Evolutionary conservation across 2,113 vertebrate genomes (phyloP).

Genomic region (Bombycilla garrulus): DNA sequence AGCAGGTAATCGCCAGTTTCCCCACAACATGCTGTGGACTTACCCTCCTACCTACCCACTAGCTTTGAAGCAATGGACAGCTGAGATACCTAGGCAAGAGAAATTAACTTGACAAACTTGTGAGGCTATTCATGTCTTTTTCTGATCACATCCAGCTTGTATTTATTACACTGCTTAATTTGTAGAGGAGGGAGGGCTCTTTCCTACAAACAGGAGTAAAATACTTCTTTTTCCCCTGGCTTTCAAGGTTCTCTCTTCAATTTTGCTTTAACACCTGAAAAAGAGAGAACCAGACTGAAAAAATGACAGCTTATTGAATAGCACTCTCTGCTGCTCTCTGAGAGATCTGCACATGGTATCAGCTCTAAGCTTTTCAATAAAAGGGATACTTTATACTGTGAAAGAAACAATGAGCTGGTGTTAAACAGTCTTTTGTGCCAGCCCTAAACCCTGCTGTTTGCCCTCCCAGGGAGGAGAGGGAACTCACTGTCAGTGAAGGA

Average conservation of each 20-base stretch:
- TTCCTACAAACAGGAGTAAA: background rate
- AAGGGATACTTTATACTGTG: rapidly evolving
- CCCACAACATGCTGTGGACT: rapidly evolving
- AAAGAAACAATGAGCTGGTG: background rate
- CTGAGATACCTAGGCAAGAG: background rate
- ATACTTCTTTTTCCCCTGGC: rapidly evolving
- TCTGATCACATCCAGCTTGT: background rate
- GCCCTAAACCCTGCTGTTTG: background rate
- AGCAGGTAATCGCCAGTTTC: background rate
- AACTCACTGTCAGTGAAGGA: background rate
- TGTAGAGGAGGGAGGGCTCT: background rate
- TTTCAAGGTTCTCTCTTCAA: background rate
- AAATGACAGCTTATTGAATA: constrained; percentile 10
- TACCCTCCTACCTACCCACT: rapidly evolving
- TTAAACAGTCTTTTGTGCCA: background rate
- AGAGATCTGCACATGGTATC: background rate
- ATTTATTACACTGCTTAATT: background rate
- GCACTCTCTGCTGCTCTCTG: constrained; percentile 52
- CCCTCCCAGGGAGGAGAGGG: background rate
- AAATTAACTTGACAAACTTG: background rate
- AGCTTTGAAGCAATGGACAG: background rate
- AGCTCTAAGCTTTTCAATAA: background rate
- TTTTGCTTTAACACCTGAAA: background rate
- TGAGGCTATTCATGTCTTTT: background rate
- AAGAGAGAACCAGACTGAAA: background rate